Conservation (phyloP, 2,113 vertebrate species). For the Puma concolor region DNA sequence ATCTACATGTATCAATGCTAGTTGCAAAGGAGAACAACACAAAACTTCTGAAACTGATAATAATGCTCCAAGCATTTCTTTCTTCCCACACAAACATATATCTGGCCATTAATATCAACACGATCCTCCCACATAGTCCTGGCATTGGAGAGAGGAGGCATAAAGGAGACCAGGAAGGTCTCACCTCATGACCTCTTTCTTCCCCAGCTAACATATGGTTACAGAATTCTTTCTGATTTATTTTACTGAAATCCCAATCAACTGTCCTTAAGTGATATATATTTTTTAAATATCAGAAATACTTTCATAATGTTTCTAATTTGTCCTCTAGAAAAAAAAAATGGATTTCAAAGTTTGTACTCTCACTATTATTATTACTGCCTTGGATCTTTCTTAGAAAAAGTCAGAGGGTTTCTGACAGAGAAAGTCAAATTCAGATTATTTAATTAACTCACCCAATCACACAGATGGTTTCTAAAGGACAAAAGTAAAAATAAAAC, state of each 20-base stretch:
- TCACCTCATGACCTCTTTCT: not conserved
- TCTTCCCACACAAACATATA: constrained; percentile 15
- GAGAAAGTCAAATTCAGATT: not conserved
- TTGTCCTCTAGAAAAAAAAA: not conserved
- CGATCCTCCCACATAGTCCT: not conserved
- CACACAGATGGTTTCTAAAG: not conserved
- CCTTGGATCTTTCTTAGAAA: not conserved
- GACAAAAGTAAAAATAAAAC: not conserved
- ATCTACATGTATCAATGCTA: not conserved
- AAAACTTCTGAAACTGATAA: constrained; percentile 52
- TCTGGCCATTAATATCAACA: not conserved
- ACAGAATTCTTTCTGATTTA: not conserved
- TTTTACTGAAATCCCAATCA: constrained; percentile 17
- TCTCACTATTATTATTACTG: not conserved
- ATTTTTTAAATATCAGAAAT: not conserved
- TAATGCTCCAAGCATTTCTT: not conserved
- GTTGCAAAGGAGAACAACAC: constrained; percentile 51
- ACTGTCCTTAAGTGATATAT: not conserved
- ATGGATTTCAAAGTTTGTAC: not conserved
- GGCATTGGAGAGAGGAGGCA: not conserved
- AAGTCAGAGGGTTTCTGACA: not conserved
- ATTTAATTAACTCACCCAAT: not conserved
- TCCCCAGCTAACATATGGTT: not conserved
- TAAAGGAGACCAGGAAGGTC: not conserved
- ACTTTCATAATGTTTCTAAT: not conserved